Base-by-base conservation (phyloP, 2,888 invertebrate species). In the Arrhopalites spinosus region DNA sequence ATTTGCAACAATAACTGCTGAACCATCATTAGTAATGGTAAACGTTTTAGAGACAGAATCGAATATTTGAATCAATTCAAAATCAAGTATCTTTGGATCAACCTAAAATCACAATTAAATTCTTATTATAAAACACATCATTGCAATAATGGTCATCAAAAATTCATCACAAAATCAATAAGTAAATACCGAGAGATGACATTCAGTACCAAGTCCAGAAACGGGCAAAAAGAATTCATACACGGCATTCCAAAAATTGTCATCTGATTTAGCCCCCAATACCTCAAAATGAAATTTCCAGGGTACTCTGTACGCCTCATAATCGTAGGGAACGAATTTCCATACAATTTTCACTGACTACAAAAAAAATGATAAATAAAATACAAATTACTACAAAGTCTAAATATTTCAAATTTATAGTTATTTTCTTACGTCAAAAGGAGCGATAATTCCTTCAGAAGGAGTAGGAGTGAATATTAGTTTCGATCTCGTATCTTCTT, bases 51-150 rank as follows among this genome's bases (percentile, higher is more conserved):
- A 76, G 25, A 79, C 74, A 11, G 78, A 63, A 20, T 78, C 74
- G 56, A 77, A 81, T 13, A 81, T 80, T 64, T 77, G 77, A n/a
- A 81, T 75, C 66, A 78, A 17, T 13, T 77, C 81, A 74, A 81
- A 80, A 36, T 81, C 79, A 11, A 80, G 36, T 17, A 29, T 0
- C 20, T 36, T 20, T 45, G 66, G 66, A 43, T 66, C 25, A 1
- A 45, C 66, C 66, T 66, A 36, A 2, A 61, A 61, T 1, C 15
- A 59, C n/a, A 56, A 56, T 20, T 7, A 56, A 56, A 56, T 13
- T 20, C n/a, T n/a, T n/a, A 20, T 56, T 5, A n/a, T n/a, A 8
- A n/a, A n/a, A n/a, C n/a, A n/a, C n/a, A n/a, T n/a, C n/a, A n/a
- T n/a, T n/a, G n/a, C n/a, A n/a, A n/a, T 36, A 36, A 7, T 36